Evolutionary conservation across 1,140 invertebrate species (phyloP).

Genomic region (Spodoptera litura): DNA sequence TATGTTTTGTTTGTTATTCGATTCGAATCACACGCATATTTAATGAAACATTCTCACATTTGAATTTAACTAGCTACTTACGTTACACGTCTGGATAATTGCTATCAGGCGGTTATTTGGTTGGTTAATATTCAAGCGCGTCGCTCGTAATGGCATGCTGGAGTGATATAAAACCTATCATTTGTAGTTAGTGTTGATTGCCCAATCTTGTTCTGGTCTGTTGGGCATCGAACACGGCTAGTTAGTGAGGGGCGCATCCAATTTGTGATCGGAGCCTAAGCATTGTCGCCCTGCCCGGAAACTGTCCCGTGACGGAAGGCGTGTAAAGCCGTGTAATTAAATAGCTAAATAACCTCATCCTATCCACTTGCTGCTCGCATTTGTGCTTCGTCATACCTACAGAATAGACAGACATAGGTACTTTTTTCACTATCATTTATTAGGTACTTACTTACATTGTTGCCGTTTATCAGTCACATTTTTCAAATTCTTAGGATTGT

Average conservation of each 20-base stretch:
- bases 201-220: constrained; percentile 60
- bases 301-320: constrained; percentile 62
- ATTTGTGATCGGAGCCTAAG: constrained; percentile 52
- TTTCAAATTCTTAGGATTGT: background rate
- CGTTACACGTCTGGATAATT: constrained; percentile 35
- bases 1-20: constrained; percentile 78
- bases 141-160: constrained; percentile 18
- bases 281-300: constrained; percentile 57
- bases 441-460: too few species aligned
- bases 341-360: constrained; percentile 60
- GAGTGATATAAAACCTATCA: constrained; percentile 46
- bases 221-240: constrained; percentile 58
- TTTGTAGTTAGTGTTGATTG: constrained; percentile 49
- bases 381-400: background rate
- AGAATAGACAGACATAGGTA: too few species aligned
- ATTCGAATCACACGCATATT: constrained; percentile 75
- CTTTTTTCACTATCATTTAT: too few species aligned
- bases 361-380: constrained; percentile 32
- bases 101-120: constrained; percentile 14
- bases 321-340: constrained; percentile 68
- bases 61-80: constrained; percentile 57
- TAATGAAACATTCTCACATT: constrained; percentile 73
- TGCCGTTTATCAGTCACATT: background rate
- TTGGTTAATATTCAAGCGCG: constrained; percentile 47
- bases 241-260: constrained; percentile 65